Percentiles rank a stretch among this genome's conserved stretches.
Evolutionary conservation across 2,113 vertebrate species (phyloP).

Genomic region (Hippocampus comes): DNA sequence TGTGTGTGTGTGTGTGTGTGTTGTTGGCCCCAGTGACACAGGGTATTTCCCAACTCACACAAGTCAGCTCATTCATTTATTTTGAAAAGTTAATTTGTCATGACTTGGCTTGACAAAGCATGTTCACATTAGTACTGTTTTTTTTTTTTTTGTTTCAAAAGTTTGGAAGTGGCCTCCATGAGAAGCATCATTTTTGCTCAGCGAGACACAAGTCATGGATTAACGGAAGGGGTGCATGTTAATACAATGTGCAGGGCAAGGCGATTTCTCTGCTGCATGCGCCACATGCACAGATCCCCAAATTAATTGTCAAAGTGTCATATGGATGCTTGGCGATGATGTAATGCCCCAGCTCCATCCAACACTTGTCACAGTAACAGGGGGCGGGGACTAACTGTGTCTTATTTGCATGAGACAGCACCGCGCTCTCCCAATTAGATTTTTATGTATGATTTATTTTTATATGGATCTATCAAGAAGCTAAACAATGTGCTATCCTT

Average conservation of each 20-base stretch:
- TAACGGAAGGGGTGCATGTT: neutral
- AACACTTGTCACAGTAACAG: neutral
- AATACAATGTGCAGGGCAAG: neutral
- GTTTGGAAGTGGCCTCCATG: too few relatives aligned
- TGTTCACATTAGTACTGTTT: neutral
- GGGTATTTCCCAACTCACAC: neutral
- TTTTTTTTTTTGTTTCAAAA: too few relatives aligned
- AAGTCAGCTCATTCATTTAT: neutral
- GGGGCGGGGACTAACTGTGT: neutral
- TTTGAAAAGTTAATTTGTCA: neutral
- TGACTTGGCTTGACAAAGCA: neutral
- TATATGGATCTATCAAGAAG: neutral
- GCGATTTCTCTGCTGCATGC: neutral
- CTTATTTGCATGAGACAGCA: neutral
- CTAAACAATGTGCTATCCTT: neutral
- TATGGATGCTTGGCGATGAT: neutral
- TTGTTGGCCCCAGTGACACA: neutral
- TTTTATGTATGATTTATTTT: neutral
- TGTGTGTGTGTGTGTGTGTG: constrained; percentile 3
- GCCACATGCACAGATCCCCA: neutral
- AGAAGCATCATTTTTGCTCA: too few relatives aligned
- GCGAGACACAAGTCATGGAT: too few relatives aligned
- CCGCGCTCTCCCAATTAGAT: neutral
- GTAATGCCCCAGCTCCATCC: neutral
- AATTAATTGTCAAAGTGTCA: neutral